Base-by-base conservation (phyloP, 2,888 invertebrate genomes). In the Nematopogon swammerdamellus region DNA sequence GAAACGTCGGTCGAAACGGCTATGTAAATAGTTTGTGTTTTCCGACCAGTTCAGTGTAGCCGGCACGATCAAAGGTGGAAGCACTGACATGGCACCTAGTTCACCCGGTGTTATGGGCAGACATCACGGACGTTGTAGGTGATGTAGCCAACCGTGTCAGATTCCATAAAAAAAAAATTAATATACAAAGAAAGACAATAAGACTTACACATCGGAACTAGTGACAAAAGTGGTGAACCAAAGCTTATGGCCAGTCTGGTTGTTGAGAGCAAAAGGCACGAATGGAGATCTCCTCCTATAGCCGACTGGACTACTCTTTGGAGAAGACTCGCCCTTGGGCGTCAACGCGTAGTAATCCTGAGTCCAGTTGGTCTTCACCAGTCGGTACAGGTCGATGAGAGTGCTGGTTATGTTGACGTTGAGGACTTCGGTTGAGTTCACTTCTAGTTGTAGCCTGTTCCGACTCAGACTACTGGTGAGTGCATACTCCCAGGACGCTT, bases 231-330 rank as follows among this genome's bases (percentile, higher is more conserved):
- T 95, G 53, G 91, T 89, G 72, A 95, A 97, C 79, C 88, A 87
- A 18, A 98, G 77, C 16, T 84, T 82, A 49, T 90, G 89, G 0
- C 97, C 97, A 1, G 96, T 95, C 55, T 93, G 88, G 72, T 99
- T 99, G 61, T 88, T 88, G 52, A 99, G 76, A 10, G 94, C 91
- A 76, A 94, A 98, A 0, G 98, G 97, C 53, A 98, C 88, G 72
- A 98, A 98, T 3, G 97, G 96, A 19, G 89, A 87, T 49, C 96
- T 82, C 16, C 91, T 82, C 48, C 89, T 81, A 63, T 88, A 88
- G 0, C 82, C 83, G 45, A 83, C 81, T 52, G 83, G 83, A 58
- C 80, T 84, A 58, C 70, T 67, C 60, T 79, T 72, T 25, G 56
- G 55, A 44, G 80, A 74, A 4, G 72, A 71, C 61, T 67, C 66